Conservation (phyloP, 2,888 invertebrate species). For the Aphrophora alni region DNA sequence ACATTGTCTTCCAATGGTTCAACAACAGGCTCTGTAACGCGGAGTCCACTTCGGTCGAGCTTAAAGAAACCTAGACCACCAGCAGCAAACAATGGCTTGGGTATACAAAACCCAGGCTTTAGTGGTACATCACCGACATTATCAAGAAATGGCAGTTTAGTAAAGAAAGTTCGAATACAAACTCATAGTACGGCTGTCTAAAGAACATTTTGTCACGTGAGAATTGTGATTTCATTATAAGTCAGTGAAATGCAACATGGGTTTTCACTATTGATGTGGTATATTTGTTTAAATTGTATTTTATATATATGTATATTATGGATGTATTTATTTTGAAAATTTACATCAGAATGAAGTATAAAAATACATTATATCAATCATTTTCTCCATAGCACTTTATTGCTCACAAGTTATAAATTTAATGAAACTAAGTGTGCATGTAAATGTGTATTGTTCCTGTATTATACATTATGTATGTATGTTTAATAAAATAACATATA, state of each 20-base stretch:
- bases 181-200: conserved; percentile 90
- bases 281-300: neutral
- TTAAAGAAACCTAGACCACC: conserved; percentile 70
- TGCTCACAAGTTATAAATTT: too few relatives aligned
- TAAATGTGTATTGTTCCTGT: too few relatives aligned
- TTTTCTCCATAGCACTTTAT: neutral
- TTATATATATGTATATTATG: neutral
- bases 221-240: neutral
- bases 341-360: neutral
- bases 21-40: conserved; percentile 60
- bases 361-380: neutral
- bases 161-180: conserved; percentile 90
- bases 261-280: neutral
- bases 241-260: neutral
- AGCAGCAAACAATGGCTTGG: conserved; percentile 66
- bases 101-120: conserved; percentile 87
- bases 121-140: conserved; percentile 84
- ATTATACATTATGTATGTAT: too few relatives aligned
- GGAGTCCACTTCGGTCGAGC: conserved; percentile 78
- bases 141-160: conserved; percentile 78
- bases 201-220: neutral
- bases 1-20: conserved; percentile 65
- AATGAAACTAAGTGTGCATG: too few relatives aligned
- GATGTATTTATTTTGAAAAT: neutral
- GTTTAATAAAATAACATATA: too few relatives aligned